phyloP scores from a whole-genome alignment of 2,113 vertebrate species.

The Varanus salvator region DNA sequence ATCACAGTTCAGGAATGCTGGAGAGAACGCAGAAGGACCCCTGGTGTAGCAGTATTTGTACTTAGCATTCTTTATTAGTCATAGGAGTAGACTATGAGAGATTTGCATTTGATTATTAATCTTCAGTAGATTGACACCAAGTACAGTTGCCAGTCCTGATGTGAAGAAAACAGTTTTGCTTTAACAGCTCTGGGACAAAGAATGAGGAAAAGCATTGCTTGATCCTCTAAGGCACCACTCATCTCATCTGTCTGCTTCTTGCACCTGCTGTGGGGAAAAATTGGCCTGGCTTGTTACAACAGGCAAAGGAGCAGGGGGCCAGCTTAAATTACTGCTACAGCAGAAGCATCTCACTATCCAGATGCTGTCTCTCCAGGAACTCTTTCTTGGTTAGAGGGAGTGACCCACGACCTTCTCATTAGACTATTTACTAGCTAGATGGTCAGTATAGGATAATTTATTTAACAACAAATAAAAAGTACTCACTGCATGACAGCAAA shows the following conservation, averaged over 20 bases:
- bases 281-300: neutral
- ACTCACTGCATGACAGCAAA: neutral
- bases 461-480: neutral
- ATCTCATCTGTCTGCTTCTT: neutral
- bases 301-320: neutral
- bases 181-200: neutral
- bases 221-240: neutral
- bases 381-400: neutral
- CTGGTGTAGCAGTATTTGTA: neutral
- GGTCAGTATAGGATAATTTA: neutral
- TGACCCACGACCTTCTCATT: neutral
- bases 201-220: neutral
- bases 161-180: neutral
- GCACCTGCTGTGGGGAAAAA: neutral
- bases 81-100: neutral
- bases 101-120: conserved; percentile 21
- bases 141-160: neutral
- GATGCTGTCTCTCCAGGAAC: neutral
- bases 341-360: neutral
- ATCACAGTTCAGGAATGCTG: neutral
- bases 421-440: neutral
- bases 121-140: neutral
- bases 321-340: neutral
- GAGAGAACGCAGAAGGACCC: neutral
- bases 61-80: conserved; percentile 13